These are phyloP conservation scores for Euplagia quadripunctaria DNA, from an alignment of 2,888 invertebrate species.

Conservation along the genomic window DNA sequence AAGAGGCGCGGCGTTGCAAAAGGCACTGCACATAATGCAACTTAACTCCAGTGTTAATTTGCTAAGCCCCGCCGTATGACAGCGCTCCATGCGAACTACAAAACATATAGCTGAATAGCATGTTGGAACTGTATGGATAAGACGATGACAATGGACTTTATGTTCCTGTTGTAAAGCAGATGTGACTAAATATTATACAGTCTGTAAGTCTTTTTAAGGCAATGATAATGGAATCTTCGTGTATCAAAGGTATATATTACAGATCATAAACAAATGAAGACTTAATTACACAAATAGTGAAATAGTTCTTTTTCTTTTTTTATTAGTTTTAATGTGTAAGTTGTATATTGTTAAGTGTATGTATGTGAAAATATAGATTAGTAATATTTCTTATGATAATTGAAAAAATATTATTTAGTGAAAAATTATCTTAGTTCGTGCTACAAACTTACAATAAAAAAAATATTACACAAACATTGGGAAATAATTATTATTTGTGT, in stretches of 20 bases:
- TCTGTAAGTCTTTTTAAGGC: background rate
- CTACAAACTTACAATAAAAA: no score
- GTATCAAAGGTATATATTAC: no score
- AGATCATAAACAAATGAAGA: no score
- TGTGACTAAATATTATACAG: background rate
- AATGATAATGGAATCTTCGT: no score
- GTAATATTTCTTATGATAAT: no score
- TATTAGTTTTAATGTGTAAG: no score
- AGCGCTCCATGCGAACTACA: constrained; percentile 79
- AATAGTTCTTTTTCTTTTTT: no score
- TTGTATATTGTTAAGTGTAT: no score
- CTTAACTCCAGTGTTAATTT: constrained; percentile 82
- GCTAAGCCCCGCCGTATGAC: constrained; percentile 79
- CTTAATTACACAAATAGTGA: no score
- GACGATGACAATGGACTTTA: constrained; percentile 7
- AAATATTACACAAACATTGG: background rate
- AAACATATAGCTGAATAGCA: constrained; percentile 70
- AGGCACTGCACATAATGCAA: constrained; percentile 66
- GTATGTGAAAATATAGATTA: no score
- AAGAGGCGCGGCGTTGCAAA: constrained; percentile 64
- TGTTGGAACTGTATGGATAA: constrained; percentile 59
- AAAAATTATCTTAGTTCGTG: no score
- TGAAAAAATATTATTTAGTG: no score
- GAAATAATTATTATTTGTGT: background rate
- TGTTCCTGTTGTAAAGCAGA: background rate